phyloP scores from a whole-genome alignment of 2,113 vertebrate genomes.

The Lota lota region DNA sequence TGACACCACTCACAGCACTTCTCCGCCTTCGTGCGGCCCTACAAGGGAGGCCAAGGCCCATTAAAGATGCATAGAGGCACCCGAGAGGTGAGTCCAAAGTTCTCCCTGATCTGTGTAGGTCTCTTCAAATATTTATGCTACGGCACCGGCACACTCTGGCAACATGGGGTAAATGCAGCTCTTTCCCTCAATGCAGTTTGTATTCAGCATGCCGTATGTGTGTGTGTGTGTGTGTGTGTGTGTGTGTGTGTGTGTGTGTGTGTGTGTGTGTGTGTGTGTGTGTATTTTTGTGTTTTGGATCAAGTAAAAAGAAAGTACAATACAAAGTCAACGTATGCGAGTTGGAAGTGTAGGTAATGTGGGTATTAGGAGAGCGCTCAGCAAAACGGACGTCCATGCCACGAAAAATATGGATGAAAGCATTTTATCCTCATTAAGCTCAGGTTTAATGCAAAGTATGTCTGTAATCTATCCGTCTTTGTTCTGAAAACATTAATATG shows the following conservation, averaged over 20 bases:
- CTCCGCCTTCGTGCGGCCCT: constrained; percentile 43
- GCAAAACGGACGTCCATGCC: too few relatives aligned
- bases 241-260: constrained; percentile 8
- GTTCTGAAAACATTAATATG: too few relatives aligned
- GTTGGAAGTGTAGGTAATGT: too few relatives aligned
- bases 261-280: constrained; percentile 12
- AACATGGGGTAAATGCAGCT: constrained; percentile 26
- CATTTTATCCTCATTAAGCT: too few relatives aligned
- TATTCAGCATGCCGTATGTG: neutral
- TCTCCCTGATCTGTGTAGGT: constrained; percentile 44
- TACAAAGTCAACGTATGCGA: too few relatives aligned
- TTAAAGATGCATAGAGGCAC: constrained; percentile 67
- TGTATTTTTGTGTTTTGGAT: neutral
- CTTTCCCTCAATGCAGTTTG: neutral
- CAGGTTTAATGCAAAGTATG: too few relatives aligned
- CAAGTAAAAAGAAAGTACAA: too few relatives aligned
- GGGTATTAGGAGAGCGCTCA: too few relatives aligned
- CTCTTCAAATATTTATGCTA: constrained; percentile 65
- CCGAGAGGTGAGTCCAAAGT: constrained; percentile 54
- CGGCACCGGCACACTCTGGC: constrained; percentile 17
- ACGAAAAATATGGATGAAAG: too few relatives aligned
- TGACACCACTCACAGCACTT: constrained; percentile 46
- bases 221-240: too few relatives aligned
- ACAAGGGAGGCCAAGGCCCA: constrained; percentile 40
- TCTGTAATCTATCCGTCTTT: too few relatives aligned